phyloP scores from a whole-genome alignment of 2,797 vertebrate species.

The Protonibea diacanthus region DNA sequence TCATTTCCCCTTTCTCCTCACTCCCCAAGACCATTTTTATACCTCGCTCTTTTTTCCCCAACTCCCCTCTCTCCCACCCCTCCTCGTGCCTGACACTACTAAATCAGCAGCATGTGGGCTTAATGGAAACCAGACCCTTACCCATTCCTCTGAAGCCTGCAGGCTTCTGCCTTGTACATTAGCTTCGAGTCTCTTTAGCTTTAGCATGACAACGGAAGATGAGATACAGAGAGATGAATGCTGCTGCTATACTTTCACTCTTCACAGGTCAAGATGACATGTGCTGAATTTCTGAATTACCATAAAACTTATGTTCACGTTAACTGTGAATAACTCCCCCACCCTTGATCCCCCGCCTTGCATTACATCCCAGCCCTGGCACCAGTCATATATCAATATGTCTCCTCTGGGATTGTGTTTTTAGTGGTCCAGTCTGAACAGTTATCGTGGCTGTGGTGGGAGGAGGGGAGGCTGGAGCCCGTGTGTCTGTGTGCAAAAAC shows the following conservation, averaged over 20 bases:
- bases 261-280: slow-evolving; percentile 12
- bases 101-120: slow-evolving; percentile 85
- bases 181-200: slow-evolving; percentile 31
- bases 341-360: neutral
- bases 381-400: slow-evolving; percentile 42
- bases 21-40: slow-evolving; percentile 45
- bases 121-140: slow-evolving; percentile 81
- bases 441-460: slow-evolving; percentile 51
- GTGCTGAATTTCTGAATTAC: slow-evolving; percentile 22
- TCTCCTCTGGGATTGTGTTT: slow-evolving; percentile 58
- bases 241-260: slow-evolving; percentile 20
- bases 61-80: neutral
- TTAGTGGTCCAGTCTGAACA: slow-evolving; percentile 55
- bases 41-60: slow-evolving; percentile 24
- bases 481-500: slow-evolving; percentile 64
- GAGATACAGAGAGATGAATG: slow-evolving; percentile 11
- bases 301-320: slow-evolving; percentile 8
- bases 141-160: slow-evolving; percentile 60
- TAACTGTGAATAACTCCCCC: slow-evolving; percentile 24
- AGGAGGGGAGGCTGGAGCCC: slow-evolving; percentile 63
- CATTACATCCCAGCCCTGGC: slow-evolving; percentile 36
- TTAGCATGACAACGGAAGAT: slow-evolving; percentile 15
- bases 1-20: slow-evolving; percentile 44
- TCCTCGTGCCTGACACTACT: slow-evolving; percentile 65
- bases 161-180: slow-evolving; percentile 51